Conservation (phyloP, 2,113 vertebrate genomes). For the Nothocercus julius region DNA sequence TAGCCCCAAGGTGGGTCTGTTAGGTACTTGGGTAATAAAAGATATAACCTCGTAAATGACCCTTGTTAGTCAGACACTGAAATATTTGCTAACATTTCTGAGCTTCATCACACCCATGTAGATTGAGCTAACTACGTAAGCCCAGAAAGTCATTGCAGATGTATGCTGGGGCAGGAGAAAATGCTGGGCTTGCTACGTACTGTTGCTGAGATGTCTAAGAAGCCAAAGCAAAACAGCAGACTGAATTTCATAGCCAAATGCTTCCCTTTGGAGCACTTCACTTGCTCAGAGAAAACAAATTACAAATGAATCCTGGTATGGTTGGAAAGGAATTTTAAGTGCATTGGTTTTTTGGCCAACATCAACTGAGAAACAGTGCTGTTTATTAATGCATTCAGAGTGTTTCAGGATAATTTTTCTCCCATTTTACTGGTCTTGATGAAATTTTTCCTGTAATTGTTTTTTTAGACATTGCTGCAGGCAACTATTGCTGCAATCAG, state of each 20-base stretch:
- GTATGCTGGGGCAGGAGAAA: neutral
- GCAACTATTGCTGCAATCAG: neutral
- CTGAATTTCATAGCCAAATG: neutral
- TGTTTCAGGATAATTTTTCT: neutral
- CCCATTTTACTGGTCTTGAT: neutral
- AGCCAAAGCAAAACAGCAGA: neutral
- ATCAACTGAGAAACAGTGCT: neutral
- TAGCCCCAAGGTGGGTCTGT: neutral
- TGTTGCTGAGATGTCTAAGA: neutral
- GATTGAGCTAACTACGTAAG: neutral
- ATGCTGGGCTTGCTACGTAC: neutral
- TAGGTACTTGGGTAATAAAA: neutral
- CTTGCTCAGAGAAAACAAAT: neutral
- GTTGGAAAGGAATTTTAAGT: neutral
- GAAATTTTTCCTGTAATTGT: neutral
- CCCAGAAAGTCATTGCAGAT: neutral
- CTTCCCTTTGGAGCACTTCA: neutral
- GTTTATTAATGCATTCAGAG: neutral
- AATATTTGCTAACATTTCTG: neutral
- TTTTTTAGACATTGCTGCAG: constrained; percentile 31
- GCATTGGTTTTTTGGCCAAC: neutral
- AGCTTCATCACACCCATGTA: rapidly evolving
- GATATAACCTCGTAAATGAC: neutral
- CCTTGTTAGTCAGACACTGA: neutral
- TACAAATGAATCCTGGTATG: neutral